phyloP scores from a whole-genome alignment of 2,888 invertebrate genomes.

The Polyommatus iphigenia region DNA sequence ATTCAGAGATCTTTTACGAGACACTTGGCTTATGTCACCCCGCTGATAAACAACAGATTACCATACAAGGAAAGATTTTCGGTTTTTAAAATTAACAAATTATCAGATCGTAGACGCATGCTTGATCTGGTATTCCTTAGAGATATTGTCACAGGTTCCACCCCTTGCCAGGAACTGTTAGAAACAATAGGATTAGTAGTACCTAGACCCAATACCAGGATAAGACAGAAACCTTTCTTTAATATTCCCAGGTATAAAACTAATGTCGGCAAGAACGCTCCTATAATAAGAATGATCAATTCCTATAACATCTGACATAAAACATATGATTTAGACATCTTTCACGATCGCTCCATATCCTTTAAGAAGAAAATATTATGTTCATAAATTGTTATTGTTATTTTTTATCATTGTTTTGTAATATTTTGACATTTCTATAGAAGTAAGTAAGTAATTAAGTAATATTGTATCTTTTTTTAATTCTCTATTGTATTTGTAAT shows the following conservation, averaged over 20 bases:
- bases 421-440: too few species aligned
- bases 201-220: not conserved
- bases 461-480: too few species aligned
- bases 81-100: not conserved
- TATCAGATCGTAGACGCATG: not conserved
- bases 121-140: not conserved
- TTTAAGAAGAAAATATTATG: too few species aligned
- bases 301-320: not conserved
- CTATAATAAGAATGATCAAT: not conserved
- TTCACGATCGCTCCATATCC: too few species aligned
- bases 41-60: too few species aligned
- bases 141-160: not conserved
- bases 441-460: too few species aligned
- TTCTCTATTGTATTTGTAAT: too few species aligned
- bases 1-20: constrained; percentile 2
- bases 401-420: too few species aligned
- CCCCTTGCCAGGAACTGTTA: not conserved
- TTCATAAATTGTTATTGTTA: too few species aligned
- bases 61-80: not conserved
- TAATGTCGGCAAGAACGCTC: not conserved
- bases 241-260: not conserved
- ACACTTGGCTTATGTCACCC: not conserved
- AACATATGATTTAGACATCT: too few species aligned
- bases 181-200: not conserved
- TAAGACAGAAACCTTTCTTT: not conserved